phyloP scores from a whole-genome alignment of 2,888 invertebrate species.

The Ptilodon capucinus region DNA sequence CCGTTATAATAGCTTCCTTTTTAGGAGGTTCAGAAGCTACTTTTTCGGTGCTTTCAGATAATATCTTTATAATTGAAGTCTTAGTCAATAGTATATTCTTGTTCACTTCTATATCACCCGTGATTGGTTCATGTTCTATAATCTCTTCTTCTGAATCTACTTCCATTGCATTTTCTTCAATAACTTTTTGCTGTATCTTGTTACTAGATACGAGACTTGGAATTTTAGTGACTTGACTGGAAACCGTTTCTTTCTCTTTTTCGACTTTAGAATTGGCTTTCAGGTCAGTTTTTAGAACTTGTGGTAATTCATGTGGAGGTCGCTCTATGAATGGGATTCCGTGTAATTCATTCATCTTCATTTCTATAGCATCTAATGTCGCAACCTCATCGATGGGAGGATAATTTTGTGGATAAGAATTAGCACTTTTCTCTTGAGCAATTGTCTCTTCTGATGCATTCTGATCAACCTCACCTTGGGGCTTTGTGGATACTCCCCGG shows the following conservation, averaged over 20 bases:
- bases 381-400: slow-evolving; percentile 34
- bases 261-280: slow-evolving; percentile 45
- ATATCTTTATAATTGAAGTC: slow-evolving; percentile 22
- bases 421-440: slow-evolving; percentile 22
- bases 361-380: slow-evolving; percentile 68
- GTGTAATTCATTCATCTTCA: slow-evolving; percentile 76
- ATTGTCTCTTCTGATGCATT: slow-evolving; percentile 25
- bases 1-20: slow-evolving; percentile 67
- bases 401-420: slow-evolving; percentile 28
- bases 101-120: slow-evolving; percentile 45
- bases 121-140: slow-evolving; percentile 53
- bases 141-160: slow-evolving; percentile 56
- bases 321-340: slow-evolving; percentile 69
- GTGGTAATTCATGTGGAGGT: slow-evolving; percentile 60
- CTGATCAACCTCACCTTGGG: slow-evolving; percentile 41
- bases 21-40: slow-evolving; percentile 35
- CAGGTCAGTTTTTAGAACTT: slow-evolving; percentile 38
- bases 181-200: slow-evolving; percentile 38
- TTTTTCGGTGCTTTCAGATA: slow-evolving; percentile 15
- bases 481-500: slow-evolving; percentile 47
- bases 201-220: slow-evolving; percentile 49
- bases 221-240: slow-evolving; percentile 43
- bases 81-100: slow-evolving; percentile 24
- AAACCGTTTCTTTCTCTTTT: slow-evolving; percentile 23
- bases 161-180: slow-evolving; percentile 38